A percentile compares a stretch with the other conserved stretches of the same genome.
Conservation (phyloP, 2,888 invertebrate species). For the Caenorhabditis parvicauda region DNA sequence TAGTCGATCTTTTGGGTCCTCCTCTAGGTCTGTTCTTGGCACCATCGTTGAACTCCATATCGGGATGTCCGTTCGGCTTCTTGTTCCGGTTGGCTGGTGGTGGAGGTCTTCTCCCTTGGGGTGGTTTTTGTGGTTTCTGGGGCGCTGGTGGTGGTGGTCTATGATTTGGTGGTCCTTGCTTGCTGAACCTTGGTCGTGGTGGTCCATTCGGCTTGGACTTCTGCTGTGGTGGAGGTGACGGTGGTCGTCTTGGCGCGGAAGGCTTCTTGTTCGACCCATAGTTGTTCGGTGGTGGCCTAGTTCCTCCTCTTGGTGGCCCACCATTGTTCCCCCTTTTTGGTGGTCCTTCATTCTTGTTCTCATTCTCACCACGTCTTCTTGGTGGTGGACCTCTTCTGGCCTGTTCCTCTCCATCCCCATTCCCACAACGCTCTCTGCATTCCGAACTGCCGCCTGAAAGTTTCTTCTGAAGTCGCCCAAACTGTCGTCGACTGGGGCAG, state of each 20-base stretch:
- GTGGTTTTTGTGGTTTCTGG: not conserved
- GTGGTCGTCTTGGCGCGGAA: not conserved
- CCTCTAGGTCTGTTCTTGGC: not conserved
- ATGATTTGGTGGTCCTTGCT: not conserved
- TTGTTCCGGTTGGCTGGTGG: not conserved
- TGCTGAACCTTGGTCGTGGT: not conserved
- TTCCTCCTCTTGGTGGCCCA: not conserved
- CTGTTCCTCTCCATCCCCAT: not conserved
- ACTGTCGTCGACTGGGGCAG: too few relatives aligned
- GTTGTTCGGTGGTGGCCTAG: slow-evolving; percentile 2
- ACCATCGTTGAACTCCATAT: not conserved
- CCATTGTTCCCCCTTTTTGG: not conserved
- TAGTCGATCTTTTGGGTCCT: not conserved
- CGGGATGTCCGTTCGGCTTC: not conserved
- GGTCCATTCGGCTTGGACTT: not conserved
- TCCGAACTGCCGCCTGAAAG: too few relatives aligned
- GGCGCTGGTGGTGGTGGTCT: not conserved
- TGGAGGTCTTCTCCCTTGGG: not conserved
- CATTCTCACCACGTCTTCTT: slow-evolving; percentile 4
- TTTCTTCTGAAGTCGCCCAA: too few relatives aligned
- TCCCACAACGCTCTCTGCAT: slow-evolving; percentile 8
- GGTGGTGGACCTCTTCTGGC: slow-evolving; percentile 12
- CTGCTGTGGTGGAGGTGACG: not conserved
- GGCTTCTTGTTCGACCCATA: not conserved
- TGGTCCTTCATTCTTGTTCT: not conserved